A percentile compares a stretch with the other conserved stretches of the same genome.
These are phyloP conservation scores for Neofelis nebulosa DNA, from an alignment of 2,113 vertebrate genomes.

Conservation along the genomic window DNA sequence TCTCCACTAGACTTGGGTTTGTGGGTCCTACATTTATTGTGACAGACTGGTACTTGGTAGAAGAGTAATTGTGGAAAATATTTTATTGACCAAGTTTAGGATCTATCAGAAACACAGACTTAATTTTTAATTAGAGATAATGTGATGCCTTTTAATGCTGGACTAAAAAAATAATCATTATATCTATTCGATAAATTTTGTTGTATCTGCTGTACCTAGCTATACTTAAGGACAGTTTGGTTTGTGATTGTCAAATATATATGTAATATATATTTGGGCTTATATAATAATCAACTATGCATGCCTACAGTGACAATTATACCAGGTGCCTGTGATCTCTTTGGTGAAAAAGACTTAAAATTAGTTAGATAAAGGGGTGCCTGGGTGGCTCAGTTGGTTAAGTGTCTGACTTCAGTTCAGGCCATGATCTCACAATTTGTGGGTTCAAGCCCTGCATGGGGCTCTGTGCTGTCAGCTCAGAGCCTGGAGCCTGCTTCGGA, in stretches of 20 bases:
- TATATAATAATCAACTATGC: neutral
- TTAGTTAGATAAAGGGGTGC: neutral
- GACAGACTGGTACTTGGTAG: neutral
- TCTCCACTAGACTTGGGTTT: neutral
- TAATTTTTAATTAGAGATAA: neutral
- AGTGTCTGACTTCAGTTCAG: no score
- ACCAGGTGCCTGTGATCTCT: neutral
- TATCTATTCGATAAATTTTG: neutral
- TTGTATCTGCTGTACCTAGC: neutral
- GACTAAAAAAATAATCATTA: neutral
- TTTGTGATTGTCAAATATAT: neutral
- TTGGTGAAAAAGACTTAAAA: neutral
- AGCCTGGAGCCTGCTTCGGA: no score
- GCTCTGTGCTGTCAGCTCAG: no score
- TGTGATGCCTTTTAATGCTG: neutral
- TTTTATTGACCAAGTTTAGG: neutral
- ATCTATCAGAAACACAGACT: neutral
- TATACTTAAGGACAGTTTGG: neutral
- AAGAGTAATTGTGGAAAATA: neutral
- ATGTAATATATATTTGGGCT: neutral
- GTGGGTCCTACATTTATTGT: neutral
- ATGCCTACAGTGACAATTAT: neutral
- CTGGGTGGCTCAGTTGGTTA: no score
- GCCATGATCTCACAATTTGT: no score
- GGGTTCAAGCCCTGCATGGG: no score